A percentile compares a stretch with the other conserved stretches of the same genome.
Conservation (phyloP, 2,888 invertebrate genomes). For the Dichetophora obliterata region DNA sequence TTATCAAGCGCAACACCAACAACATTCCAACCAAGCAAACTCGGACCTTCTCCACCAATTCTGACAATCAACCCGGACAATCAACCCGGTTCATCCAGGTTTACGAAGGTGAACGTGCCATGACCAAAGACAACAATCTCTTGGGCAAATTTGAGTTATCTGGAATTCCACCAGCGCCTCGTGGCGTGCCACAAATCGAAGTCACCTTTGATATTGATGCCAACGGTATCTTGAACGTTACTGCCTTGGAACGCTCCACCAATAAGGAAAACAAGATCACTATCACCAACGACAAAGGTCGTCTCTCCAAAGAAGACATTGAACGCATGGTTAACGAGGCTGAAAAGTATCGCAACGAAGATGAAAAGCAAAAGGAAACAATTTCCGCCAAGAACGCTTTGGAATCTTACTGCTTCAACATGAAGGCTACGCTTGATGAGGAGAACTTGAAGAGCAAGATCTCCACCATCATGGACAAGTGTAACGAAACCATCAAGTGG, state of each 20-base stretch:
- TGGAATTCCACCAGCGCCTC: conserved; percentile 94
- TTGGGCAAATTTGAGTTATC: conserved; percentile 98
- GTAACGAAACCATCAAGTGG: conserved; percentile 98
- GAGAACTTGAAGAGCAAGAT: conserved; percentile 95
- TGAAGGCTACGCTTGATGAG: conserved; percentile 96
- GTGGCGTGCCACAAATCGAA: conserved; percentile 94
- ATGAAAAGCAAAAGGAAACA: conserved; percentile 95
- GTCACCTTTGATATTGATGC: conserved; percentile 96
- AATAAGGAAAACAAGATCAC: conserved; percentile 99
- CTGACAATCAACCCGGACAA: conserved; percentile 99
- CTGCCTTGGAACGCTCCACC: conserved; percentile 99
- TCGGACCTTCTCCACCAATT: conserved; percentile 99
- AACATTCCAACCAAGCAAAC: conserved; percentile 99
- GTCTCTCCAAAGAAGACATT: conserved; percentile 97
- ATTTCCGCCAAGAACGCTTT: conserved; percentile 97
- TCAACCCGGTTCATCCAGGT: conserved; percentile 99
- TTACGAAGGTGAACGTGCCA: conserved; percentile 98
- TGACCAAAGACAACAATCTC: conserved; percentile 99
- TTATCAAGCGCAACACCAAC: conserved; percentile 97
- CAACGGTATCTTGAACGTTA: conserved; percentile 94
- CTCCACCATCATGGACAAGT: conserved; percentile 92
- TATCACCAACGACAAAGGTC: conserved; percentile 98
- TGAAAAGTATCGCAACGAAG: conserved; percentile 98
- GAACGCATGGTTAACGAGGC: conserved; percentile 99
- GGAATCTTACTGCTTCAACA: conserved; percentile 96